Percentiles rank a stretch among this genome's conserved stretches.
These are phyloP conservation scores for Euphysa ruthae DNA, from an alignment of 30 jellyfish, hydroid and myxozoan species.

Conservation along the genomic window DNA sequence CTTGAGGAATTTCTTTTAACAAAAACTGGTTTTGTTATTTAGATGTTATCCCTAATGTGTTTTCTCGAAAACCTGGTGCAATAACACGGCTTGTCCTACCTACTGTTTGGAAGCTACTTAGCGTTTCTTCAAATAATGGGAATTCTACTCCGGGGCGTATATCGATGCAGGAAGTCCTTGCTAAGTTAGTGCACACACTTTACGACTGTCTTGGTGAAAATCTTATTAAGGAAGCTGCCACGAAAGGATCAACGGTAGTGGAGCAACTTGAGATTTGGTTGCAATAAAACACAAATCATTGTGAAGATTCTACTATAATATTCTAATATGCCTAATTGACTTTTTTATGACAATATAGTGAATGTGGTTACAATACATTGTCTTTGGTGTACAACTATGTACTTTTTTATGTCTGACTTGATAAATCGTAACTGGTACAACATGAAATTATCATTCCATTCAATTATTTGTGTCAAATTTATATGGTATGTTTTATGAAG, in stretches of 20 bases:
- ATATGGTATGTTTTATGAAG: no score
- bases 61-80: slow-evolving; percentile 54
- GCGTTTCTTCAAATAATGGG: neutral
- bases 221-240: neutral
- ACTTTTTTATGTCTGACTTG: no score
- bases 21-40: neutral
- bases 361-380: neutral
- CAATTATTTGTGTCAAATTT: no score
- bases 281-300: neutral
- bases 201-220: neutral
- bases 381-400: no score
- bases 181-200: neutral
- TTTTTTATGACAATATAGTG: neutral
- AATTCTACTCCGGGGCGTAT: slow-evolving; percentile 4
- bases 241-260: neutral
- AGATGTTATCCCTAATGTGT: slow-evolving; percentile 66
- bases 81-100: slow-evolving; percentile 61
- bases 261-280: neutral
- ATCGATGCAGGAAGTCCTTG: neutral
- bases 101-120: slow-evolving; percentile 63
- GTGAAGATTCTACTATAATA: no score
- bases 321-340: no score
- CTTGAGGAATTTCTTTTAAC: neutral
- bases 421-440: no score
- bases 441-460: no score